Evolutionary conservation across 1,140 invertebrate genomes (phyloP), one percentile per base, ranked within the genome.

Genomic region (Oreohelix idahoensis): DNA sequence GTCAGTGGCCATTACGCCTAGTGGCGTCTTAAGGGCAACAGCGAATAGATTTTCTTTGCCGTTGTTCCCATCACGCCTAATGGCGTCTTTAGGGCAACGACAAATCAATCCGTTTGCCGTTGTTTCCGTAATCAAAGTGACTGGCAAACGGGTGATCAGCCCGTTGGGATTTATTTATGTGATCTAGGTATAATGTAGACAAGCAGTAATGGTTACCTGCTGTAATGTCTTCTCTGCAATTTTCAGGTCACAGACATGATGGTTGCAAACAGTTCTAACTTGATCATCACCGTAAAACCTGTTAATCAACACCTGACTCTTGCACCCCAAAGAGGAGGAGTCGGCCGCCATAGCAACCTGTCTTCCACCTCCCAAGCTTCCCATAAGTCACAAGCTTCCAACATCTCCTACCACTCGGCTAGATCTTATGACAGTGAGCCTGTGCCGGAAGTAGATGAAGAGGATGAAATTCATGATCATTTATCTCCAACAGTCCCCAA

Each of bases 201-300:
- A n/a, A n/a, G n/a, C n/a, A n/a, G n/a, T n/a, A n/a, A n/a, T n/a
- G n/a, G n/a, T n/a, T n/a, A n/a, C n/a, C n/a, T n/a, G n/a, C n/a
- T n/a, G n/a, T n/a, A n/a, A n/a, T n/a, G n/a, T 39, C 32, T 36
- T 35, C 20, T 78, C 10, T 58, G 26, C 17, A 4, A 29, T 32
- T 8, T 51, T 15, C 36, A 82, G 80, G 98, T 99, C 29, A 99
- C 98, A 0, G 98, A 99, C 93, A 99, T 99, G 99, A 99, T 99
- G 99, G 97, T 99, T 45, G 99, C 99, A 8, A 99, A 99, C 93
- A 98, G 97, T 86, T 98, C 97, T 35, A 99, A 99, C 94, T 94
- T 99, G 79, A 99, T 99, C 87, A 98, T 99, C 84, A 99, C 98
- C 0, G 98, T 93, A n/a, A 92, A 93, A 81, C 92, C 92, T 11